Percentiles rank a stretch among this genome's conserved stretches.
phyloP scores from a whole-genome alignment of 2,797 vertebrate species.

The Fistularia tabacaria region DNA sequence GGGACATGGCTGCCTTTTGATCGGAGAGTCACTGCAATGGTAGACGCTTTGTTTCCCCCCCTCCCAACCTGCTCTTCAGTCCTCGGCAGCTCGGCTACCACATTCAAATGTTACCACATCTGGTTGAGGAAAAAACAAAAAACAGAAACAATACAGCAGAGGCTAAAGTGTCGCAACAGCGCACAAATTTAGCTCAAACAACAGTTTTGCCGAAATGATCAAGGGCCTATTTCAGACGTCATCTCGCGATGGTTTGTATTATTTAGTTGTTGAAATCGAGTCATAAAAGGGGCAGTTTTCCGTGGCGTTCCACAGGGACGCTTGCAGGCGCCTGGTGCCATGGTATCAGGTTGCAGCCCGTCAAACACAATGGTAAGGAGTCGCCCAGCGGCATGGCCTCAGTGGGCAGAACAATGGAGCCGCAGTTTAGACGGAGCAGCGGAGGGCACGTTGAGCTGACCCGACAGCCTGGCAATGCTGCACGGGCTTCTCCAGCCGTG shows the following conservation, averaged over 20 bases:
- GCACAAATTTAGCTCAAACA: too few relatives aligned
- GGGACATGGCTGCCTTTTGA: too few relatives aligned
- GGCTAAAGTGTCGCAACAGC: too few relatives aligned
- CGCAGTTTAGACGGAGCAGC: constrained; percentile 60
- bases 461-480: constrained; percentile 63
- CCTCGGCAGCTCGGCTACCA: too few relatives aligned
- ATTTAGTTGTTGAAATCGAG: too few relatives aligned
- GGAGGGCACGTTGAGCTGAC: constrained; percentile 62
- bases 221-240: not conserved
- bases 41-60: too few relatives aligned
- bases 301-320: constrained; percentile 46
- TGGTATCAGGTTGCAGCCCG: constrained; percentile 66
- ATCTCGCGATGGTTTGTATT: not conserved
- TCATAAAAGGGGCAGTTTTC: too few relatives aligned
- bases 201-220: not conserved
- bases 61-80: too few relatives aligned
- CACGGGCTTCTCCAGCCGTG: constrained; percentile 32
- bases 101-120: too few relatives aligned
- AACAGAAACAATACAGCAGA: too few relatives aligned
- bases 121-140: too few relatives aligned
- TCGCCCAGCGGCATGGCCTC: constrained; percentile 54
- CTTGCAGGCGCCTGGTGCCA: constrained; percentile 56
- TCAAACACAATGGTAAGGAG: constrained; percentile 70
- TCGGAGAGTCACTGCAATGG: too few relatives aligned
- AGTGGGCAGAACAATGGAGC: constrained; percentile 72